A percentile compares a stretch with the other conserved stretches of the same genome.
These are phyloP conservation scores for Diplodus sargus DNA, from an alignment of 2,797 vertebrate species.

Conservation along the genomic window DNA sequence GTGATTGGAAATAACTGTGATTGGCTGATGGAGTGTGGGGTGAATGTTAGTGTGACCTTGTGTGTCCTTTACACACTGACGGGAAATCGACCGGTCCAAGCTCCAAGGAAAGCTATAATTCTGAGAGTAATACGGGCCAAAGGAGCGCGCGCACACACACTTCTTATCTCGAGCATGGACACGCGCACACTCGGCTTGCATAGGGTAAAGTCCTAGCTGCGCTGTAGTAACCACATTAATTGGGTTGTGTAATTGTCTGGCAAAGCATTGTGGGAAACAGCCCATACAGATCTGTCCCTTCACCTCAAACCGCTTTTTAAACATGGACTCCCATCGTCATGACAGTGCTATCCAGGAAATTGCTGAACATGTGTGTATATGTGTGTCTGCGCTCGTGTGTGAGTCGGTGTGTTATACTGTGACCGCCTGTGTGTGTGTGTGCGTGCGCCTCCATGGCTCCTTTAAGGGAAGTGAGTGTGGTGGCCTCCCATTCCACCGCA, in stretches of 20 bases:
- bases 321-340: slow-evolving; percentile 76
- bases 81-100: slow-evolving; percentile 72
- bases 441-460: slow-evolving; percentile 66
- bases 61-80: slow-evolving; percentile 76
- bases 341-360: slow-evolving; percentile 78
- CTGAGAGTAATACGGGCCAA: slow-evolving; percentile 65
- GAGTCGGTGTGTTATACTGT: slow-evolving; percentile 51
- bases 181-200: slow-evolving; percentile 37
- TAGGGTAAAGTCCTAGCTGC: slow-evolving; percentile 56
- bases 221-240: slow-evolving; percentile 81
- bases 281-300: slow-evolving; percentile 75
- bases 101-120: slow-evolving; percentile 84
- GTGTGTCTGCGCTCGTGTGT: slow-evolving; percentile 43
- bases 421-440: slow-evolving; percentile 40
- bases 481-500: slow-evolving; percentile 78
- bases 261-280: slow-evolving; percentile 80
- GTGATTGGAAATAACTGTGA: slow-evolving; percentile 68
- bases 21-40: slow-evolving; percentile 77
- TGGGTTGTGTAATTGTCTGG: slow-evolving; percentile 83
- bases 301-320: slow-evolving; percentile 80
- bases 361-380: slow-evolving; percentile 65
- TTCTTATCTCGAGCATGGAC: neutral
- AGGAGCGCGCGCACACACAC: slow-evolving; percentile 57
- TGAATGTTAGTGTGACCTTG: slow-evolving; percentile 77
- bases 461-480: slow-evolving; percentile 81